phyloP scores from a whole-genome alignment of 2,888 invertebrate species.

The Omphaloscelis lunosa region DNA sequence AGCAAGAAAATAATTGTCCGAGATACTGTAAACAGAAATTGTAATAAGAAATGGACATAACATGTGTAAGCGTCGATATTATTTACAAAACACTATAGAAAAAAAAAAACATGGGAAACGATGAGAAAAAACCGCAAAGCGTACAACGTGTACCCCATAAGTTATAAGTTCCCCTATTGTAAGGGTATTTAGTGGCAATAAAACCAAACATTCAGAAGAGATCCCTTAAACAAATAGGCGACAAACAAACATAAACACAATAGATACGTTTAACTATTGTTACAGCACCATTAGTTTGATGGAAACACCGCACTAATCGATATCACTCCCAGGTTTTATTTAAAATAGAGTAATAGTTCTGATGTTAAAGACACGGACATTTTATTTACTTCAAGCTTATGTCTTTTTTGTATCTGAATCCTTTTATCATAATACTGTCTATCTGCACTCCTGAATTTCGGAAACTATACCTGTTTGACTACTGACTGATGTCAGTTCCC shows the following conservation, averaged over 20 bases:
- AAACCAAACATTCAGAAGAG: slow-evolving; percentile 75
- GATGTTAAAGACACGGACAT: too few relatives aligned
- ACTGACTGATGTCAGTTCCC: too few relatives aligned
- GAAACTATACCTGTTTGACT: too few relatives aligned
- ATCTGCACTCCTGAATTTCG: too few relatives aligned
- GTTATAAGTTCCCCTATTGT: slow-evolving; percentile 48
- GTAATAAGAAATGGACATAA: neutral
- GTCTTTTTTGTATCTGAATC: too few relatives aligned
- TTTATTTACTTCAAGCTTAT: too few relatives aligned
- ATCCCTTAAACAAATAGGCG: slow-evolving; percentile 75
- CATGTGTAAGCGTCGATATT: neutral
- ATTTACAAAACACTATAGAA: neutral
- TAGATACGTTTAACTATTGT: slow-evolving; percentile 76
- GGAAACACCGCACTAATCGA: slow-evolving; percentile 57
- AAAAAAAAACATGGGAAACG: neutral
- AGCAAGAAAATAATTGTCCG: neutral
- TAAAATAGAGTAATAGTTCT: neutral
- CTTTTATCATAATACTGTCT: too few relatives aligned
- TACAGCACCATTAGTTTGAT: slow-evolving; percentile 70
- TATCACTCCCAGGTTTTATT: slow-evolving; percentile 8
- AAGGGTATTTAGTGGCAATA: slow-evolving; percentile 70
- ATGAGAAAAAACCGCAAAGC: slow-evolving; percentile 40
- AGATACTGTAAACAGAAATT: neutral
- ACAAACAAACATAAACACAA: slow-evolving; percentile 74
- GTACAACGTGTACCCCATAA: slow-evolving; percentile 41